Conservation (phyloP, 2,888 invertebrate species). For the Noctua janthe region DNA sequence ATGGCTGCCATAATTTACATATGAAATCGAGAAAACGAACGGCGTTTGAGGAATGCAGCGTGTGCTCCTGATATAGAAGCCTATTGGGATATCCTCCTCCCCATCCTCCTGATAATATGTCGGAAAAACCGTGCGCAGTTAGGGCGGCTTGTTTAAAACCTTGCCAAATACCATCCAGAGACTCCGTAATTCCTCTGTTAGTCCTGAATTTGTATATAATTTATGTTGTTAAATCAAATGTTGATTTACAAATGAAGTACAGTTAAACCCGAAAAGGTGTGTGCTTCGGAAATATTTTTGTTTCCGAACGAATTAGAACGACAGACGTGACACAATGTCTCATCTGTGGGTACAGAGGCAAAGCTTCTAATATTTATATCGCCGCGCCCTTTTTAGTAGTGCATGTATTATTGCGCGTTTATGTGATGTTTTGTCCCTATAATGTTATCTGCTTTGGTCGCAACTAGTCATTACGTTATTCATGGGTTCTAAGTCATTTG, state of each 20-base stretch:
- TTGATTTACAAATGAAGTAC: slow-evolving; percentile 10
- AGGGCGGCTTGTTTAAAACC: slow-evolving; percentile 44
- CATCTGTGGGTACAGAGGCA: not conserved
- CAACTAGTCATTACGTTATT: not conserved
- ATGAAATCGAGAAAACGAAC: slow-evolving; percentile 12
- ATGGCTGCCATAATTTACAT: slow-evolving; percentile 22
- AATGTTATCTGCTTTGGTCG: not conserved
- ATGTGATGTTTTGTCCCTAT: not conserved
- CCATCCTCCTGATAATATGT: slow-evolving; percentile 35
- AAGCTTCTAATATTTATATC: not conserved
- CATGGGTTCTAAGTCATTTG: not conserved
- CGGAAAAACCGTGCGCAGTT: slow-evolving; percentile 19
- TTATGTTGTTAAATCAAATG: slow-evolving; percentile 30
- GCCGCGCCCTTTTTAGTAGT: not conserved
- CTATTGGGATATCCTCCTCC: slow-evolving; percentile 13
- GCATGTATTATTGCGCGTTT: not conserved
- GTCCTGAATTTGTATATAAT: slow-evolving; percentile 49
- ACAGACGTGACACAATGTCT: not conserved
- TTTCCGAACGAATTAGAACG: not conserved
- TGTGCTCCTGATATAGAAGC: slow-evolving; percentile 35
- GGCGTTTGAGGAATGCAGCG: slow-evolving; percentile 37
- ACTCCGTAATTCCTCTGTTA: slow-evolving; percentile 16
- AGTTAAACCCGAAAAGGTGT: not conserved
- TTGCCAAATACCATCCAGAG: slow-evolving; percentile 24
- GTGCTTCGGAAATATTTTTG: not conserved